Base-by-base conservation (phyloP, 1,140 invertebrate genomes). In the Notospermus geniculatus region DNA sequence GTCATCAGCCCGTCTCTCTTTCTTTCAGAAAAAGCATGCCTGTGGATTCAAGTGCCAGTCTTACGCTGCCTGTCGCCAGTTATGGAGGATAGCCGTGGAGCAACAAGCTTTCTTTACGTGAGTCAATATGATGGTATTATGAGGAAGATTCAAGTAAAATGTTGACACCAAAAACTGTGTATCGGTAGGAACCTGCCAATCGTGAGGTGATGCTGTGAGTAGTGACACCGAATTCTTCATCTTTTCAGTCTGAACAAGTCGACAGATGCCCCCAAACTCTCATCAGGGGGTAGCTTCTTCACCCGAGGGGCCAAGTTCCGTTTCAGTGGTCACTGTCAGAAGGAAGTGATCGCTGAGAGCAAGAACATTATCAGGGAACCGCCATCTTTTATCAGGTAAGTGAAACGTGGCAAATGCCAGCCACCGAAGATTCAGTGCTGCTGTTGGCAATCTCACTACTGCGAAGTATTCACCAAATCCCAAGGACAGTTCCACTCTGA, bases 61-160 rank as follows among this genome's bases (percentile, higher is more conserved):
- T 63, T 88, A 90, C 22, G 87, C 90, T 30, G 89, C 93, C 57
- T 97, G 93, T 77, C 88, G 93, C 70, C 92, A 96, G 82, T 87
- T 97, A 36, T 98, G 94, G 94, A 87, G 91, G 80, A 95, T 91
- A 84, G 93, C 94, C 46, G 92, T 97, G 59, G 95, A 97, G 80
- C 94, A 97, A 82, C 93, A 95, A 87, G 84, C 96, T 62, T 98
- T 97, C 84, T 98, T 96, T 80, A 97, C 93, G 93, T 97, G 84
- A 89, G 90, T 89, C n/a, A n/a, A n/a, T n/a, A n/a, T n/a, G n/a
- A n/a, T n/a, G n/a, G n/a, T n/a, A n/a, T n/a, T n/a, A n/a, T n/a
- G n/a, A n/a, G n/a, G n/a, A n/a, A n/a, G n/a, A n/a, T n/a, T n/a
- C n/a, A n/a, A n/a, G n/a, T n/a, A n/a, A n/a, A n/a, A n/a, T n/a